A percentile compares a stretch with the other conserved stretches of the same genome.
phyloP scores from a whole-genome alignment of 1,140 invertebrate genomes.

The Halictus rubicundus region DNA sequence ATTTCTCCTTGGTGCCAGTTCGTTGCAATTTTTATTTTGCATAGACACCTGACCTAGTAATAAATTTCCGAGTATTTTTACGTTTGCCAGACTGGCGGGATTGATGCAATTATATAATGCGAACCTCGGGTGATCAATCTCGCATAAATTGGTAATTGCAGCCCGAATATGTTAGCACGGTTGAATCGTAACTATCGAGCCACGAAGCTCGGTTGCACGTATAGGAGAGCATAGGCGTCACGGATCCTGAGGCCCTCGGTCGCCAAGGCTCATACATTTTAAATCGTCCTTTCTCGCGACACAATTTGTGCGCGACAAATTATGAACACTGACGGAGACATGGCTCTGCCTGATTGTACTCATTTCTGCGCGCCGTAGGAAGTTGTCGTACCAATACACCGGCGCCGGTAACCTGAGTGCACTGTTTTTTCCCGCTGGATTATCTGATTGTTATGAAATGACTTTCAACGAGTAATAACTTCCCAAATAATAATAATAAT shows the following conservation, averaged over 20 bases:
- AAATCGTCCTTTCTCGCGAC: conserved; percentile 54
- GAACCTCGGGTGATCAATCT: background rate
- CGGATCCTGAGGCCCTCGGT: conserved; percentile 20
- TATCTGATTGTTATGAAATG: too few relatives aligned
- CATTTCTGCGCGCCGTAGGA: conserved; percentile 4
- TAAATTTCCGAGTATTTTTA: too few relatives aligned
- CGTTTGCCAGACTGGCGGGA: too few relatives aligned
- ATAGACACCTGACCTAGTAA: too few relatives aligned
- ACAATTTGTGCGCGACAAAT: conserved; percentile 60
- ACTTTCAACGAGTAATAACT: too few relatives aligned
- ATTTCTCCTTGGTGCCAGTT: too few relatives aligned
- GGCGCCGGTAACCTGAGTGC: background rate
- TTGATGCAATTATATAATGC: too few relatives aligned
- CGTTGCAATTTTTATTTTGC: too few relatives aligned
- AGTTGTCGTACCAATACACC: background rate
- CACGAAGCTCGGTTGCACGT: background rate
- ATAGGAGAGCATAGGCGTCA: conserved; percentile 3
- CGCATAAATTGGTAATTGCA: conserved; percentile 56
- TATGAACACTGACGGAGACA: conserved; percentile 44
- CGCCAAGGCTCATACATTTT: conserved; percentile 57
- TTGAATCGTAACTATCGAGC: conserved; percentile 17
- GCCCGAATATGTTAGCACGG: conserved; percentile 21
- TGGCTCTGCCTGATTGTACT: conserved; percentile 27
- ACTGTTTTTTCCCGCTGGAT: background rate
- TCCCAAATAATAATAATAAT: too few relatives aligned